Percentiles rank a stretch among this genome's conserved stretches.
Evolutionary conservation across 2,888 invertebrate genomes (phyloP).

Genomic region (Lomographa bimaculata): DNA sequence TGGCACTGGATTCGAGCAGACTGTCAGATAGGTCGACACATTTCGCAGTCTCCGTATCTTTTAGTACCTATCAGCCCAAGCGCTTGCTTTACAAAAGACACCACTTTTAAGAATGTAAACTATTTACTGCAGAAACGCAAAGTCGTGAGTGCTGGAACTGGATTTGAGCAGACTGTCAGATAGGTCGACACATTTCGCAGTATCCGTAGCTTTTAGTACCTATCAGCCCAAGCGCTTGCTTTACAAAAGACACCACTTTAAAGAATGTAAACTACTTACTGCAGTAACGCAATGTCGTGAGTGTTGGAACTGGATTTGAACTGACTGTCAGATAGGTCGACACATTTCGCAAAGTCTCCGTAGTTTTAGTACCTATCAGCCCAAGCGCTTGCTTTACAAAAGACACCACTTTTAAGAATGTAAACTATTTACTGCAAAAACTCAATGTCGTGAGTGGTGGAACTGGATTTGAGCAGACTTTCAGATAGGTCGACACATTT

Average conservation of each 20-base stretch:
- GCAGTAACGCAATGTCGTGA: conserved; percentile 78
- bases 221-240: no score
- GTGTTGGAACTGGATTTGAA: conserved; percentile 65
- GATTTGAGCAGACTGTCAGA: conserved; percentile 45
- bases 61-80: no score
- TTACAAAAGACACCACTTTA: no score
- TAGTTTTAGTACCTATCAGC: conserved; percentile 51
- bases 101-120: no score
- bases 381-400: conserved; percentile 45
- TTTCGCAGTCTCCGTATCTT: no score
- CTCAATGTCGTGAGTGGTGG: conserved; percentile 76
- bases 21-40: no score
- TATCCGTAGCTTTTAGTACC: no score
- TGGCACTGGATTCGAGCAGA: no score
- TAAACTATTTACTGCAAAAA: conserved; percentile 82
- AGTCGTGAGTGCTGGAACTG: conserved; percentile 76
- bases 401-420: no score
- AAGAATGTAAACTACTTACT: no score
- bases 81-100: no score
- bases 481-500: conserved; percentile 56
- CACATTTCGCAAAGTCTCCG: conserved; percentile 77
- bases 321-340: conserved; percentile 35
- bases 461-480: conserved; percentile 54
- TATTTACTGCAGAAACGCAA: conserved; percentile 81
- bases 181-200: conserved; percentile 61